Evolutionary conservation across 2,888 invertebrate genomes (phyloP), one percentile per base, ranked within the genome.

Genomic region (Drosophila stalkeri): DNA sequence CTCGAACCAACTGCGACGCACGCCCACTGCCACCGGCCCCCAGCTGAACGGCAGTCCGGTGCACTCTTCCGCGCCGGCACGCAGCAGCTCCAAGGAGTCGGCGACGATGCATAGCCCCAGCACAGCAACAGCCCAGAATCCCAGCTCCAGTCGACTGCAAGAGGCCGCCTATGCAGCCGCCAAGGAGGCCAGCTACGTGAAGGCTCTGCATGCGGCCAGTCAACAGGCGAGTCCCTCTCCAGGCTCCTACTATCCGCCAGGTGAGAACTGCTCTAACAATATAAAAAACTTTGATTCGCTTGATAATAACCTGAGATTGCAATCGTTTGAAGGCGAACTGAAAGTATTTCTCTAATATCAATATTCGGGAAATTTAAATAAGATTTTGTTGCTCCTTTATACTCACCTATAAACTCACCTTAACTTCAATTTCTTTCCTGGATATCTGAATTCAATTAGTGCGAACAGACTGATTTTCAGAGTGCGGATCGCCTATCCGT

Each of bases 181-280:
- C 72, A 93, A 93, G 71, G 93, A 93, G 75, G 92, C 92, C 20
- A 92, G 81, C 75, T 93, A 92, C 54, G 92, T 92, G 55, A 92
- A 93, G 78, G 92, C 92, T 20, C 76, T 93, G 67, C 93, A 93
- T 60, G 92, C 92, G 12, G 92, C 93, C 66, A 84, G 90, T 66
- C 83, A 84, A 37, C 83, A 84, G 72, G 83, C 86, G 8, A 82
- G 72, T 31, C 65, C 68, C 8, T 69, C 89, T 8, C 81, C 92
- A 5, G 92, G 84, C 44, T 89, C 90, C 52, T 96, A 95, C 90
- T 94, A 96, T 67, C 74, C 83, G 2, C 69, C 87, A 66, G 83
- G 83, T 83, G 37, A 86, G 77, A 20, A 20, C 12, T 11, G 5
- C 1, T n/a, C 14, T 14, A 37, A 5, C 14, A 2, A 1, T 37